Evolutionary conservation across 2,113 vertebrate species (phyloP).

Genomic region (Salminus brasiliensis): DNA sequence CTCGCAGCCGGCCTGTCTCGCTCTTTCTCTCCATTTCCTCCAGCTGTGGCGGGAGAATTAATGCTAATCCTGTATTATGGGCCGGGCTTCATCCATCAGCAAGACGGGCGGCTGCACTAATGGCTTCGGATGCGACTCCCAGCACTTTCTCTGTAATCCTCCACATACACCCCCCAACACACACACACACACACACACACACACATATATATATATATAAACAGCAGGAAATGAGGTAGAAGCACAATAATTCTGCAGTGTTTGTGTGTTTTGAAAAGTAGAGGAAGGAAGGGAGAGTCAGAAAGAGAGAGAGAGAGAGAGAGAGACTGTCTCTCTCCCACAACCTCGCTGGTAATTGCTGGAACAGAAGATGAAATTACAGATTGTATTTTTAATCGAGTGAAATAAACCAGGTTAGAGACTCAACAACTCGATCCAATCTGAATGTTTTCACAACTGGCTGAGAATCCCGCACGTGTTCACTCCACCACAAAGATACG

Average conservation of each 20-base stretch:
- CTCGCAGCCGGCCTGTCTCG: background rate
- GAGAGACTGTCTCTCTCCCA: too few relatives aligned
- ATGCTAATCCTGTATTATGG: constrained; percentile 54
- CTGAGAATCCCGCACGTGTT: background rate
- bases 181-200: background rate
- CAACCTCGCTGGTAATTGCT: background rate
- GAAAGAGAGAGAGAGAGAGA: too few relatives aligned
- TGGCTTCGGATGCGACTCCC: constrained; percentile 34
- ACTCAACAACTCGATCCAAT: too few relatives aligned
- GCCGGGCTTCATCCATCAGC: constrained; percentile 40
- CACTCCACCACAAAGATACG: too few relatives aligned
- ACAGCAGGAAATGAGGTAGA: constrained; percentile 23
- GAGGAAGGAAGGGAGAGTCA: background rate
- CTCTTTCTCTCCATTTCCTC: constrained; percentile 1
- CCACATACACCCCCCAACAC: background rate
- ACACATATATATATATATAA: background rate
- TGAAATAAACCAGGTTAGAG: background rate
- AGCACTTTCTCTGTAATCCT: constrained; percentile 43
- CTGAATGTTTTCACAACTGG: background rate
- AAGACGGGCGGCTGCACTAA: constrained; percentile 30
- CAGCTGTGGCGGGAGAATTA: constrained; percentile 49
- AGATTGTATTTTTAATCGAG: background rate
- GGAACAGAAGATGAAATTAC: background rate
- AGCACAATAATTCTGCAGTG: background rate
- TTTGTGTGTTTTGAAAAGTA: background rate